Evolutionary conservation across 30 jellyfish, hydroid and myxozoan genomes (phyloP).

Genomic region (Turritopsis rubra): DNA sequence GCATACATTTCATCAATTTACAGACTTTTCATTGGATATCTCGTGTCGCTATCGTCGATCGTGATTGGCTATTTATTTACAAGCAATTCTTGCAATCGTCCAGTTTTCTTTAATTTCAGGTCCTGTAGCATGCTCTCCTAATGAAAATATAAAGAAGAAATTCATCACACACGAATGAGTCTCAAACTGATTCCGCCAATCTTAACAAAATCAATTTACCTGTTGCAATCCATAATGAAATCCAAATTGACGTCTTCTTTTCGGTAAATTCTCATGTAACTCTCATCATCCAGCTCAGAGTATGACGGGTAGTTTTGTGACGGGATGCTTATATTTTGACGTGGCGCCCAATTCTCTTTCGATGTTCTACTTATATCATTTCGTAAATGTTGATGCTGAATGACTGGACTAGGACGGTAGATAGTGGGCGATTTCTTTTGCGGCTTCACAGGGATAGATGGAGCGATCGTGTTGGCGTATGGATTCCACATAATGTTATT

Average conservation of each 20-base stretch:
- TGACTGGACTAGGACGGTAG: not conserved
- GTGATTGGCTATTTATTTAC: not conserved
- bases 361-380: slow-evolving; percentile 1
- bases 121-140: slow-evolving; percentile 79
- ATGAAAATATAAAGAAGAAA: not conserved
- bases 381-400: not conserved
- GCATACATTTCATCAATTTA: not conserved
- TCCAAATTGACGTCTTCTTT: slow-evolving; percentile 26
- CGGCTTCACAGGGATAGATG: not conserved
- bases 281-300: slow-evolving; percentile 5
- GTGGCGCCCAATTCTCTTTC: not conserved
- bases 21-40: not conserved
- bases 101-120: slow-evolving; percentile 67
- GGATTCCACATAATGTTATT: not conserved
- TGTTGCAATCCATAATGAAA: slow-evolving; percentile 32
- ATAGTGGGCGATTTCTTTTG: not conserved
- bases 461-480: not conserved
- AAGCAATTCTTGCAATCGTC: slow-evolving; percentile 59
- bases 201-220: not conserved
- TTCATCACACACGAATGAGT: too few relatives aligned
- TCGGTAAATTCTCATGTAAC: slow-evolving; percentile 7
- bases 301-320: not conserved
- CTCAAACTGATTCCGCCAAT: too few relatives aligned
- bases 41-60: too few relatives aligned
- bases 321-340: not conserved